Base-by-base conservation (phyloP, 2,888 invertebrate genomes). In the Zele albiditarsus region DNA sequence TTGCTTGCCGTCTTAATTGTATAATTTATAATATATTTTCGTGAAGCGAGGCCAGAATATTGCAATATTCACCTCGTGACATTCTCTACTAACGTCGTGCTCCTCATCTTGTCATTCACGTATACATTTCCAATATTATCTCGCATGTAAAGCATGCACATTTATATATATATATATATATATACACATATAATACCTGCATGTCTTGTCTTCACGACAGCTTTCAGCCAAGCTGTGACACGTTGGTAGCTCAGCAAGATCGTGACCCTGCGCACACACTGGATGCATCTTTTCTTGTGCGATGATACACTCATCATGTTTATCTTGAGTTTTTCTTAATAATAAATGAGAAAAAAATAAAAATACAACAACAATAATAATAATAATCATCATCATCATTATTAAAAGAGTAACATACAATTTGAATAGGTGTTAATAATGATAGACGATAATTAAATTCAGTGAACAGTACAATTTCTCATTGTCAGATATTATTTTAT, bases 281-380 rank as follows among this genome's bases (percentile, higher is more conserved):
- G 97, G 97, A 90, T 97, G 97, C 79, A 97, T 92, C 86, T 95
- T 94, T 89, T 97, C 96, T 90, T 97, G 96, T 78, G 97, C 96
- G 84, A 95, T 92, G 92, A 96, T 93, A 91, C 97, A 97, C 79
- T 94, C 94, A 88, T 96, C 96, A 87, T 95, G 94, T 83, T 94
- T 94, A 90, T 95, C 95, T 86, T 95, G 94, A 46, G 95, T 95
- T 93, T 96, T 96, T 90, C 96, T 97, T 89, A 6, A 89, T 87
- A 79, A 38, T 38, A 12, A 12, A 0, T 38, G 10, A 78, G 71
- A 71, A 78, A 76, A 65, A 16, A 3, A 3, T 27, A 66, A 46
- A 75, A 70, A 71, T 63, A 67, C 57, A 33, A 71, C 38, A 69
- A 27, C 38, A 49, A 66, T n/a, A 33, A 12, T 38, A 25, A 66